phyloP scores from a whole-genome alignment of 2,888 invertebrate species.

The Aphrophora alni region DNA sequence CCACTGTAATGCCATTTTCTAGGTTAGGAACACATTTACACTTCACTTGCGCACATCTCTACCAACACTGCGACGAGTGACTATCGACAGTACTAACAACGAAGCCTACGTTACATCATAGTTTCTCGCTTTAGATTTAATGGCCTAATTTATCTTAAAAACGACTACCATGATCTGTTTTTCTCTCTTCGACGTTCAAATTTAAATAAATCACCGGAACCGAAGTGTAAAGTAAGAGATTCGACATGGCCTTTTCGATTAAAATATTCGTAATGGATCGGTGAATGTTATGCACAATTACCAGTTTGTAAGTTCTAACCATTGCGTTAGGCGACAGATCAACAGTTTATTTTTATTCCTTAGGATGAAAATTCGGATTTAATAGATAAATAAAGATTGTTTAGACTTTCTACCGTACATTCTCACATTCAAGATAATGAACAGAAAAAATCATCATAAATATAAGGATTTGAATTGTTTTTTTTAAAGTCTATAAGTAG shows the following conservation, averaged over 20 bases:
- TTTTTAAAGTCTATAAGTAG: too few relatives aligned
- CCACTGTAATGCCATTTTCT: not conserved
- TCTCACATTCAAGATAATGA: too few relatives aligned
- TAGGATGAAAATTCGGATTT: too few relatives aligned
- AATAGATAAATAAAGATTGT: too few relatives aligned
- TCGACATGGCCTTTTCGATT: not conserved
- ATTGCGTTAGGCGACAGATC: too few relatives aligned
- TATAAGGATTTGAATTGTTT: too few relatives aligned
- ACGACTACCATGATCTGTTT: too few relatives aligned
- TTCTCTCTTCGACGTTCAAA: not conserved
- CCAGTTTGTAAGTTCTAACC: not conserved
- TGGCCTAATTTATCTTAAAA: not conserved
- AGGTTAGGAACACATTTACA: not conserved
- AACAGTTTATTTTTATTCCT: too few relatives aligned
- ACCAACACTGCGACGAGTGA: not conserved
- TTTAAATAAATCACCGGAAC: not conserved
- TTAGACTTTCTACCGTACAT: too few relatives aligned
- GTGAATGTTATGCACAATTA: not conserved
- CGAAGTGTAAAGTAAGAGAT: not conserved
- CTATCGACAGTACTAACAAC: not conserved
- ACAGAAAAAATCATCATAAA: too few relatives aligned
- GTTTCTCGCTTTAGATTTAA: not conserved
- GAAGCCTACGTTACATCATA: not conserved
- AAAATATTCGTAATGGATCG: not conserved
- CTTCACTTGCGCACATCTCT: not conserved